A percentile compares a stretch with the other conserved stretches of the same genome.
phyloP scores from a whole-genome alignment of 1,140 invertebrate genomes.

The Listronotus bonariensis region DNA sequence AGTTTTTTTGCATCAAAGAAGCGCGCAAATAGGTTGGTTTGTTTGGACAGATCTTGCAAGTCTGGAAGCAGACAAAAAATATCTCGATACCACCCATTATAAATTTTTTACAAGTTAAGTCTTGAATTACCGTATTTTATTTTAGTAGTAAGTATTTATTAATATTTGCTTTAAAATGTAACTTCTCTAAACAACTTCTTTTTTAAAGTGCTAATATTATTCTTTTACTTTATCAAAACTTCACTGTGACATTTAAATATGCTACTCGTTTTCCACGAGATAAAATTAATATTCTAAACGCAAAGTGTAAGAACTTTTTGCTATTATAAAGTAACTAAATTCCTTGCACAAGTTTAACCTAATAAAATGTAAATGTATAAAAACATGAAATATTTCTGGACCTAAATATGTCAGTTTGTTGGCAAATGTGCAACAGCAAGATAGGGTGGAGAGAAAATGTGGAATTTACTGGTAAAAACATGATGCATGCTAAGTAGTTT shows the following conservation, averaged over 20 bases:
- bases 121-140: no score
- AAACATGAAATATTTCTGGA: constrained; percentile 20
- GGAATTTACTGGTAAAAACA: constrained; percentile 20
- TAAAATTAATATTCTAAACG: constrained; percentile 13
- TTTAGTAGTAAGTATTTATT: no score
- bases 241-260: constrained; percentile 7
- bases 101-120: no score
- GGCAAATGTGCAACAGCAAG: constrained; percentile 12
- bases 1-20: no score
- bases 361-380: constrained; percentile 20
- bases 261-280: constrained; percentile 4
- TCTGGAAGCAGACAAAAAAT: no score
- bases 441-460: constrained; percentile 15
- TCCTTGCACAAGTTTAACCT: constrained; percentile 14
- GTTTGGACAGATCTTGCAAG: no score
- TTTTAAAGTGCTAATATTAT: no score
- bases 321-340: constrained; percentile 6
- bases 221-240: not conserved
- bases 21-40: no score
- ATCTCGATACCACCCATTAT: no score
- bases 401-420: constrained; percentile 24
- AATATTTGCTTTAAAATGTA: no score
- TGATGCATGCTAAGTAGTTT: constrained; percentile 23
- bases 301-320: constrained; percentile 8
- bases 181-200: no score